Base-by-base conservation (phyloP, 1,140 invertebrate species). In the Neocloeon triangulifer region DNA sequence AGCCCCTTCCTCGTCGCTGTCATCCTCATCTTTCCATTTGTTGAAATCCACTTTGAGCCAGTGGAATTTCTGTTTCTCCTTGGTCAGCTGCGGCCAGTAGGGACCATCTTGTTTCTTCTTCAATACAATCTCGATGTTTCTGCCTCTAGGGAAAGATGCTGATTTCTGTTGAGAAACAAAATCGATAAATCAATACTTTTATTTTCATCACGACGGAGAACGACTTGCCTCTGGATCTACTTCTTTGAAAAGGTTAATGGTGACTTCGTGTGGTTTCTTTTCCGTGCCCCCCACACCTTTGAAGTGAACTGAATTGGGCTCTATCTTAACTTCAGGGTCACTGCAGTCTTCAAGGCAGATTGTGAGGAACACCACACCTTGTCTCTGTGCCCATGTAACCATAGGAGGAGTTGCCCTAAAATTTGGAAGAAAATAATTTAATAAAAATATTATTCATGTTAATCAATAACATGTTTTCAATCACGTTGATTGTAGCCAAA, bases 21-120 rank as follows among this genome's bases (percentile, higher is more conserved):
- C 78, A 46, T 78, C 82, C 55, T 96, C 89, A 62, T 96, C 89
- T 50, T 77, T 77, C 88, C 89, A 96, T 55, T 89, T 86, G 43
- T 84, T 77, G 50, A 96, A 97, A 51, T 97, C 91, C 39, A 86
- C 78, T 57, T 91, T 94, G 32, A 97, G 62, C 86, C 89, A 97
- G 50, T 94, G 88, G 41, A 74, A 69, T 55, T 91, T 94, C 48
- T 71, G 72, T 41, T 75, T 77, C 40, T 84, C 80, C 54, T 81
- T 80, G 17, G 82, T 73, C 30, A 94, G 60, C 32, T 72, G 55
- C 33, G 81, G 75, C 89, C 89, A 95, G 48, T 70, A 94, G 8
- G 74, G 66, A 37, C 70, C 74, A 32, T 71, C 70, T 45, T 65
- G 61, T 48, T 81, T 79, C 43, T 67, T 64, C 19, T 35, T 39